Conservation (phyloP, 1,140 invertebrate genomes). For the Drosophila setifemur region DNA sequence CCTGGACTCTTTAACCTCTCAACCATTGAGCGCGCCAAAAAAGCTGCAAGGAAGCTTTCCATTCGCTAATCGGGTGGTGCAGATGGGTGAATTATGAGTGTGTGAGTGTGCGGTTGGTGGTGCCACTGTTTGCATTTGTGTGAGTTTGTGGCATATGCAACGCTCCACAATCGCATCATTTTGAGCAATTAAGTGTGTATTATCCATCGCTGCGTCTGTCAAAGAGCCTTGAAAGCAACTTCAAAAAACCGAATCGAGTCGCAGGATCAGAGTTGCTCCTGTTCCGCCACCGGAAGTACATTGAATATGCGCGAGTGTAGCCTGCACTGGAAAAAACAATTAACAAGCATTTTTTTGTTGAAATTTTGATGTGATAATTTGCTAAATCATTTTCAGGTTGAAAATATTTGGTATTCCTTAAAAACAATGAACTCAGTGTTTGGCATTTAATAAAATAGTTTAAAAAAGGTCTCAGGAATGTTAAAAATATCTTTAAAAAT, state of each 20-base stretch:
- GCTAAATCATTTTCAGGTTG: no score
- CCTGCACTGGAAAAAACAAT: no score
- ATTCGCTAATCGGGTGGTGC: slow-evolving; percentile 39
- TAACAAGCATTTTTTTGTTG: not conserved
- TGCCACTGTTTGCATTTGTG: not conserved
- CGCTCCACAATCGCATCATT: slow-evolving; percentile 71
- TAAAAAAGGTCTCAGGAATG: no score
- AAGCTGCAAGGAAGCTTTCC: slow-evolving; percentile 33
- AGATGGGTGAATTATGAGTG: slow-evolving; percentile 8
- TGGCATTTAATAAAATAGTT: no score
- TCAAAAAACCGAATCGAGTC: slow-evolving; percentile 32
- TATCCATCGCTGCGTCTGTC: slow-evolving; percentile 70
- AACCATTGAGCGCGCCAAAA: slow-evolving; percentile 52
- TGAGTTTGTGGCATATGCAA: slow-evolving; percentile 54
- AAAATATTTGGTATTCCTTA: no score
- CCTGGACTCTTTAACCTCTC: not conserved
- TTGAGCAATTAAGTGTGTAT: slow-evolving; percentile 81
- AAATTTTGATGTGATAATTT: not conserved
- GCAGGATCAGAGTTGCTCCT: slow-evolving; percentile 6
- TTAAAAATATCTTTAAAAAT: no score
- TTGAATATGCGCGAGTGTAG: slow-evolving; percentile 40
- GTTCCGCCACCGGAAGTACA: slow-evolving; percentile 77
- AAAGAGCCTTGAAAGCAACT: slow-evolving; percentile 68
- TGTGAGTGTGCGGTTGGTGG: slow-evolving; percentile 18
- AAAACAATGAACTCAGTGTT: no score